Conservation (phyloP, 2,888 invertebrate species). For the Diachrysia chrysitis region DNA sequence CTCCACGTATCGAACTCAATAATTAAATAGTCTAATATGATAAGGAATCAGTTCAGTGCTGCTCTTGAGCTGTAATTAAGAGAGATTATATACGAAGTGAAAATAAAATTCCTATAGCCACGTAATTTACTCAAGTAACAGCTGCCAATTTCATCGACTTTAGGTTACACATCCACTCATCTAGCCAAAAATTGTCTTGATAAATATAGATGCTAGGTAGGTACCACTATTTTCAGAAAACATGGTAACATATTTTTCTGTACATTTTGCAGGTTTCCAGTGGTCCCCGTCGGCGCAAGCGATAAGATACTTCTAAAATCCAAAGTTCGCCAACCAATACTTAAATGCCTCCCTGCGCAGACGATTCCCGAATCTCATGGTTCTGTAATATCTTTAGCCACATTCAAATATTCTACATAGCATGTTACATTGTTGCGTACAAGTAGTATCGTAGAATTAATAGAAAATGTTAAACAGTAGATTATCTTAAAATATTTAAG, state of each 20-base stretch:
- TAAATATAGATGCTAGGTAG: neutral
- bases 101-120: no score
- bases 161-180: no score
- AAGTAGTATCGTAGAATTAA: constrained; percentile 35
- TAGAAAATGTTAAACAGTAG: constrained; percentile 35
- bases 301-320: constrained; percentile 66
- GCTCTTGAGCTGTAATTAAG: no score
- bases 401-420: constrained; percentile 30
- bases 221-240: constrained; percentile 15
- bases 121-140: no score
- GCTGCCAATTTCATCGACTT: no score
- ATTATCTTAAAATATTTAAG: constrained; percentile 15
- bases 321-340: constrained; percentile 38
- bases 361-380: constrained; percentile 30
- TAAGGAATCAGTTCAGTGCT: no score
- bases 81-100: no score
- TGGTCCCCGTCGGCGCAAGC: constrained; percentile 68
- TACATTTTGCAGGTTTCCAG: constrained; percentile 70
- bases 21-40: no score
- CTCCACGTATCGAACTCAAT: neutral
- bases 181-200: neutral
- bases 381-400: constrained; percentile 37
- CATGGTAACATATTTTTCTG: constrained; percentile 30
- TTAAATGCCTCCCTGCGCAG: constrained; percentile 49
- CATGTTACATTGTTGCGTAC: constrained; percentile 37